phyloP scores from a whole-genome alignment of 2,113 vertebrate genomes.

The Neotoma lepida region DNA sequence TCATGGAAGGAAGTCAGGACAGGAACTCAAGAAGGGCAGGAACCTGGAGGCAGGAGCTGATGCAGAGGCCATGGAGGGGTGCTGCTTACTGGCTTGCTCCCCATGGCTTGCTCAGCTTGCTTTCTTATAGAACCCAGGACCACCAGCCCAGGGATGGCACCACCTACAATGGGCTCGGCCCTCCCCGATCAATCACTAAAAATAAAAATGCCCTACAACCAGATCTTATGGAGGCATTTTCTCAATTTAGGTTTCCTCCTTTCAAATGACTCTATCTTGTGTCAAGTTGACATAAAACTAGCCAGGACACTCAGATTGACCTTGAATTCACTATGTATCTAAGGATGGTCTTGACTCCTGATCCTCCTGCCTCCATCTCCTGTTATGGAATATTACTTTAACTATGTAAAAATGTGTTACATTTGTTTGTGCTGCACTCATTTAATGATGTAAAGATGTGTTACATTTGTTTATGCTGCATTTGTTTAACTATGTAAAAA shows the following conservation, averaged over 20 bases:
- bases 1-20: background rate
- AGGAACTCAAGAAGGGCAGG: background rate
- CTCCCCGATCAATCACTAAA: background rate
- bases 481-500: background rate
- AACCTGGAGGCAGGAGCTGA: background rate
- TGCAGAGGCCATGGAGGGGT: background rate
- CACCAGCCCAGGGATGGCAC: background rate
- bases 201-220: background rate
- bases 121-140: background rate
- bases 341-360: background rate
- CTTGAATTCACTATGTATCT: background rate
- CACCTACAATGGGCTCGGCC: background rate
- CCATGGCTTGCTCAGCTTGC: background rate
- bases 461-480: background rate
- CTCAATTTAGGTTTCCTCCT: background rate
- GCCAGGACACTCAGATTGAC: background rate
- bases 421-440: background rate
- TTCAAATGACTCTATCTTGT: background rate
- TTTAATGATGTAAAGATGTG: too few species aligned
- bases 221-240: background rate
- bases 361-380: background rate
- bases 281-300: background rate
- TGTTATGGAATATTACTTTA: background rate
- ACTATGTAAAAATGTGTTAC: background rate
- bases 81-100: background rate